Conservation (phyloP, 1,140 invertebrate species). For the Calephelis nemesis region DNA sequence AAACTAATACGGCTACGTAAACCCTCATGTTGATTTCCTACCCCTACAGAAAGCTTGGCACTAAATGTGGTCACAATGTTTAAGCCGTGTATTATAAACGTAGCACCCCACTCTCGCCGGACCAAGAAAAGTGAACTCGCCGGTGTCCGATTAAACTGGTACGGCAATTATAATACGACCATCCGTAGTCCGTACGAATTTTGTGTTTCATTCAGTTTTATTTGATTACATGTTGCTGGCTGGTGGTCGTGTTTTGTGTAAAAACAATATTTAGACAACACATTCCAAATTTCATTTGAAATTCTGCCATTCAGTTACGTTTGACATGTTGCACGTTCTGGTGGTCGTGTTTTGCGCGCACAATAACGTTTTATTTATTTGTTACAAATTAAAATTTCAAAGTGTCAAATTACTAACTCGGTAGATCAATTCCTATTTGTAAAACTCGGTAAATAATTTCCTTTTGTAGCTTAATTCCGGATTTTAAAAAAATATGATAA, state of each 20-base stretch:
- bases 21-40: slow-evolving; percentile 56
- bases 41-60: slow-evolving; percentile 63
- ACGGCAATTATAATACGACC: slow-evolving; percentile 34
- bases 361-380: too few species aligned
- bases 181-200: slow-evolving; percentile 20
- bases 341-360: too few species aligned
- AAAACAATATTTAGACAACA: background rate
- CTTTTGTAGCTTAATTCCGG: too few species aligned
- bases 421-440: too few species aligned
- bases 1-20: slow-evolving; percentile 57
- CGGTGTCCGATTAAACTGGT: slow-evolving; percentile 58
- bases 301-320: background rate
- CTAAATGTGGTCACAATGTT: slow-evolving; percentile 62
- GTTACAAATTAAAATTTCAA: too few species aligned
- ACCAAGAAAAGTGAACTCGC: slow-evolving; percentile 64
- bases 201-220: slow-evolving; percentile 19
- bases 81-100: slow-evolving; percentile 63
- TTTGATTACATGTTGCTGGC: slow-evolving; percentile 8
- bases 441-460: too few species aligned
- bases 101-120: slow-evolving; percentile 61
- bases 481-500: too few species aligned
- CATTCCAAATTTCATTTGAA: slow-evolving; percentile 1
- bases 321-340: background rate
- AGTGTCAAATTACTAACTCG: too few species aligned
- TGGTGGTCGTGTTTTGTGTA: slow-evolving; percentile 9